Percentiles rank a stretch among this genome's conserved stretches.
Evolutionary conservation across 2,797 vertebrate species (phyloP).

Genomic region (Paguma larvata): DNA sequence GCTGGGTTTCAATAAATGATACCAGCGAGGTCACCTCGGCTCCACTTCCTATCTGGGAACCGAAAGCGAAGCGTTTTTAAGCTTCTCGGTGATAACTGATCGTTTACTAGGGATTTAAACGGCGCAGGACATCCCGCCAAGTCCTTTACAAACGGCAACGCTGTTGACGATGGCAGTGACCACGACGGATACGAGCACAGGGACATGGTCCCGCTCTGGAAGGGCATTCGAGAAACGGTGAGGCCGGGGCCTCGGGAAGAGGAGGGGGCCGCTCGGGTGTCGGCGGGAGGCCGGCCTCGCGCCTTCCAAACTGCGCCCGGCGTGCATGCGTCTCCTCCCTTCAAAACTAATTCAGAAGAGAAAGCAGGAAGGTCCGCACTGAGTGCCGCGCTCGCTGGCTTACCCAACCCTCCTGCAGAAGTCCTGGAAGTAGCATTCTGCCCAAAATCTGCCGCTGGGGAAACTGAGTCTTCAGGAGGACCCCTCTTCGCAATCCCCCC

Average conservation of each 20-base stretch:
- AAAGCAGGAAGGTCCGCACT: neutral
- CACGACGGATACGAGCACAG: fast-evolving
- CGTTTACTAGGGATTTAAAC: neutral
- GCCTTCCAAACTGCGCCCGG: neutral
- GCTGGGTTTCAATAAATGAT: neutral
- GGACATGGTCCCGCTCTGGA: neutral
- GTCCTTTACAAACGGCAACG: neutral
- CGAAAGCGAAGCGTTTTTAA: neutral
- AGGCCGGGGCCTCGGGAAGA: neutral
- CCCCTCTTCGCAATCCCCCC: neutral
- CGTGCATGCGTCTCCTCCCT: neutral
- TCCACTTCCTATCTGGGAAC: neutral
- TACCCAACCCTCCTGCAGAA: neutral
- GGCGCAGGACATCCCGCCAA: neutral
- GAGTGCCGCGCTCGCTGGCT: fast-evolving
- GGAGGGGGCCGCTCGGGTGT: fast-evolving
- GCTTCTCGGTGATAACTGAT: neutral
- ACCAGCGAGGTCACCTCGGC: neutral
- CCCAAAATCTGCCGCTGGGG: neutral
- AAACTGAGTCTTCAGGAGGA: neutral
- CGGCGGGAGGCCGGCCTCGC: fast-evolving
- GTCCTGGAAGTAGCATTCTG: neutral
- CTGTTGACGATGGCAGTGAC: too few species aligned
- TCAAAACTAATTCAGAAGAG: neutral
- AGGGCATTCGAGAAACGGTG: neutral